phyloP scores from a whole-genome alignment of 2,113 vertebrate genomes.

The Mirza zaza region DNA sequence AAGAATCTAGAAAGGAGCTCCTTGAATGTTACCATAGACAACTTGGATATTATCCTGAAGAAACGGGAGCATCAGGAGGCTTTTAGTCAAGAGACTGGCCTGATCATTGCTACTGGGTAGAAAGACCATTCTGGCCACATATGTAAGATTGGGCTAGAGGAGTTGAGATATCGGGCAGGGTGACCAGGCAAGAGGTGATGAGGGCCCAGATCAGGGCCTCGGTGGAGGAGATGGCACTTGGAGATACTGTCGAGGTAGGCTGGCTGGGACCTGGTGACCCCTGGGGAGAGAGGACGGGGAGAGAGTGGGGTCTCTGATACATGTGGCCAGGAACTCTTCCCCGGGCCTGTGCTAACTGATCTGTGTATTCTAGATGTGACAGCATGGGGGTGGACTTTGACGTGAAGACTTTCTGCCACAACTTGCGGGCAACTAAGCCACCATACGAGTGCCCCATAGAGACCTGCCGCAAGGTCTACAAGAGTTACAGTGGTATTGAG shows the following conservation, averaged over 20 bases:
- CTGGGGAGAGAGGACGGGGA: background rate
- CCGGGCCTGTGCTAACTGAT: background rate
- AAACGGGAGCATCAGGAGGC: background rate
- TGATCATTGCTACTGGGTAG: background rate
- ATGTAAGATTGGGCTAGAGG: background rate
- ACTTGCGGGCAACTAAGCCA: slow-evolving; percentile 97
- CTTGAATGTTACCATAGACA: background rate
- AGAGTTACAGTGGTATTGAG: slow-evolving; percentile 98
- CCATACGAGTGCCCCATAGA: slow-evolving; percentile 98
- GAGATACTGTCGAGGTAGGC: background rate
- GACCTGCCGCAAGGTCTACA: slow-evolving; percentile 97
- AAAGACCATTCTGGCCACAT: background rate
- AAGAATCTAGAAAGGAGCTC: slow-evolving; percentile 4
- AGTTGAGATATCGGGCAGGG: background rate
- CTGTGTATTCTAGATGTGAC: slow-evolving; percentile 77
- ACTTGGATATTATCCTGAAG: background rate
- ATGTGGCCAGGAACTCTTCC: background rate
- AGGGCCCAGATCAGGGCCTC: background rate
- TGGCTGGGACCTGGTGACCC: background rate
- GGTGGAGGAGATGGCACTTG: background rate
- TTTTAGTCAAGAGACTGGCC: background rate
- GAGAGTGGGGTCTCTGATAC: background rate
- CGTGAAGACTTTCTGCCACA: slow-evolving; percentile 98
- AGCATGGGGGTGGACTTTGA: slow-evolving; percentile 98
- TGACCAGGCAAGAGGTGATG: background rate